A percentile compares a stretch with the other conserved stretches of the same genome.
These are phyloP conservation scores for Druon quercuslanigerum DNA, from an alignment of 1,140 invertebrate genomes.

Conservation along the genomic window DNA sequence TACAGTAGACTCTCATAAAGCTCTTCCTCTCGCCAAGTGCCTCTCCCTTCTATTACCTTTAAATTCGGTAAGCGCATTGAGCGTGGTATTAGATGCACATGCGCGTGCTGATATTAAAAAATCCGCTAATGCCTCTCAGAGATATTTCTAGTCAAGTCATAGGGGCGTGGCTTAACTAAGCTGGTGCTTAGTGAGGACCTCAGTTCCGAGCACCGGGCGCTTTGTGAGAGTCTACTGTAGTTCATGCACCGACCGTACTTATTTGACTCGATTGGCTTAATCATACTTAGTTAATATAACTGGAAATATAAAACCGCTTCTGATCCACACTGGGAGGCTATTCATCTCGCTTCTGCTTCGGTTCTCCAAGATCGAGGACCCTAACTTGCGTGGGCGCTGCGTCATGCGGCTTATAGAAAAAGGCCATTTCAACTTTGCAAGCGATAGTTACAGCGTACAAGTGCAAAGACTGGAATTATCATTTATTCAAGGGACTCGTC, in stretches of 20 bases:
- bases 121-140: no score
- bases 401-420: not conserved
- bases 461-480: constrained; percentile 30
- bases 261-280: constrained; percentile 63
- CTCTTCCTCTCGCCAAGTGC: no score
- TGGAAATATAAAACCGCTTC: constrained; percentile 40
- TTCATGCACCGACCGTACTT: constrained; percentile 49
- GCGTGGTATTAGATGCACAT: no score
- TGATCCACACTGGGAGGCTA: not conserved
- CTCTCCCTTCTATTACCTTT: no score
- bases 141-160: no score
- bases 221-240: constrained; percentile 1
- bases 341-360: constrained; percentile 8
- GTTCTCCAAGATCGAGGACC: not conserved
- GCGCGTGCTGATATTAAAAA: no score
- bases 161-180: no score
- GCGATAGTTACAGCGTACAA: constrained; percentile 17
- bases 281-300: constrained; percentile 56
- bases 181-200: no score
- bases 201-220: no score
- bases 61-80: no score
- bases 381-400: constrained; percentile 8
- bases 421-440: not conserved
- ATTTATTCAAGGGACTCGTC: constrained; percentile 27
- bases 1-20: no score